Evolutionary conservation across 2,797 vertebrate genomes (phyloP), one percentile per base, ranked within the genome.

Genomic region (Cirrhinus molitorella): DNA sequence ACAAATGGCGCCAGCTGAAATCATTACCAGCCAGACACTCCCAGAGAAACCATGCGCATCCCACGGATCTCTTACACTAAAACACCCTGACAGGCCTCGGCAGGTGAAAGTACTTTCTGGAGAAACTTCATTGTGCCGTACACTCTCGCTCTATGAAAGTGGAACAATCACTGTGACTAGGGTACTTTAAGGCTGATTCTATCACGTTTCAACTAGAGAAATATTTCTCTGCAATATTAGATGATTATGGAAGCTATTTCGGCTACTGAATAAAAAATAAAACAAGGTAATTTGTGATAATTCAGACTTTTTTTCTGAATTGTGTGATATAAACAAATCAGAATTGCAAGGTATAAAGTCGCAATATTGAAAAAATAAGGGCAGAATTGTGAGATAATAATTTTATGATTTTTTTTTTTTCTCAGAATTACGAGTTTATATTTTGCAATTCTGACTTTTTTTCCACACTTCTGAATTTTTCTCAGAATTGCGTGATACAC

Each of bases 21-120:
- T 84, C 87, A 85, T 88, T 88, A 84, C 86, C 75, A 81, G 79
- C 71, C 73, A 80, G 57, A 81, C 76, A 75, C 65, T 83, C 34
- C 61, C 37, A 80, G 80, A 68, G 71, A 83, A 71, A 37, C 40
- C 43, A 57, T 55, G 77, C 47, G 43, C 73, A 72, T 86, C 47
- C 43, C 43, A 68, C 28, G 10, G 63, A 83, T 84, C 43, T 63
- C 79, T 77, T 70, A 9, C 71, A 65, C 53, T 74, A 75, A 81
- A 88, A 87, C 72, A 80, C 80, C 66, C 75, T 82, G 67, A 85
- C 83, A 85, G 87, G 43, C 76, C 72, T 80, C 82, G 72, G 53
- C 83, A 83, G 87, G 80, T 86, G 71, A 86, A 88, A 80, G 49
- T 31, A 76, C 83, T 76, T 63, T 66, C 68, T 49, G n/a, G 23